phyloP scores from a whole-genome alignment of 2,888 invertebrate genomes.

The Sphecodes monilicornis region DNA sequence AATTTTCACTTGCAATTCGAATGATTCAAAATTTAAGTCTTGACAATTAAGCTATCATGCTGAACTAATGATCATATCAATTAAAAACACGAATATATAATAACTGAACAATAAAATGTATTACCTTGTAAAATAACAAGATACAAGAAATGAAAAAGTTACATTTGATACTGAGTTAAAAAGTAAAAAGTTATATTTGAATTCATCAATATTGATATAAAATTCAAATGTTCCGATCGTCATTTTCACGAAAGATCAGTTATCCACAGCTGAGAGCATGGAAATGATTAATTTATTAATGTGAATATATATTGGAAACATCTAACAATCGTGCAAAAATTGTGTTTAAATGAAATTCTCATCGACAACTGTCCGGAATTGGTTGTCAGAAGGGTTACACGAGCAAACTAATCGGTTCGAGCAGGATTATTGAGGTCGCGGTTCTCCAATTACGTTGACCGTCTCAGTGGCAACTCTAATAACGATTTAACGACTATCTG shows the following conservation, averaged over 20 bases:
- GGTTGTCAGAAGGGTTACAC: neutral
- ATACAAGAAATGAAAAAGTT: no score
- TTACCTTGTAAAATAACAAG: no score
- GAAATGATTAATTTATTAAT: neutral
- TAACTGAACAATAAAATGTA: no score
- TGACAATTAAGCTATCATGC: no score
- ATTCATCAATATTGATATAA: no score
- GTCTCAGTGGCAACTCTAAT: neutral
- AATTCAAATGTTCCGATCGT: no score
- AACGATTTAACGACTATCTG: neutral
- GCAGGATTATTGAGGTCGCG: neutral
- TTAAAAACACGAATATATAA: no score
- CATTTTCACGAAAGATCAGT: neutral
- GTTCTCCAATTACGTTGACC: neutral
- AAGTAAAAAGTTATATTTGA: no score
- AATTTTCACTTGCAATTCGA: no score
- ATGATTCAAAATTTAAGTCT: no score
- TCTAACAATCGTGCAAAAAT: neutral
- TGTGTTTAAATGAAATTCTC: neutral
- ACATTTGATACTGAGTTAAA: no score
- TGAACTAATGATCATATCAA: no score
- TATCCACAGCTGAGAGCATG: neutral
- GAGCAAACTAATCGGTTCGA: neutral
- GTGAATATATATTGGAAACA: neutral
- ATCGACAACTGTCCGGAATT: neutral